Evolutionary conservation across 2,888 invertebrate genomes (phyloP).

Genomic region (Ypsolopha sequella): DNA sequence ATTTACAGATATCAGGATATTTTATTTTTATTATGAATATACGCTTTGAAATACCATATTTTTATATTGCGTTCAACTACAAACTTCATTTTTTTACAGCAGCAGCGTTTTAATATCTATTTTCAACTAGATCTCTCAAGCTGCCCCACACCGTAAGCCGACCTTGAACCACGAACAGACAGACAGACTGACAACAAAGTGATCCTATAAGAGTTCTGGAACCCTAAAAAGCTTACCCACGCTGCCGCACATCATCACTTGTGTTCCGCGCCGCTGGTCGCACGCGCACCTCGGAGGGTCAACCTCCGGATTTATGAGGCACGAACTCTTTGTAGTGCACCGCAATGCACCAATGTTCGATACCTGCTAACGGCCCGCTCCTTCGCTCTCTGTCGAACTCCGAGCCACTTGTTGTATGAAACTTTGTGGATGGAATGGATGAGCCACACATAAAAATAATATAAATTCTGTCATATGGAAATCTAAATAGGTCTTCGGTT

Average conservation of each 20-base stretch:
- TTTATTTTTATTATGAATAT: no score
- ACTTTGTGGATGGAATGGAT: slow-evolving; percentile 3
- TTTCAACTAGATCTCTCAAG: neutral
- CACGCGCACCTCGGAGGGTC: slow-evolving; percentile 30
- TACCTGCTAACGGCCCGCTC: slow-evolving; percentile 16
- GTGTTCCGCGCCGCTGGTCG: neutral
- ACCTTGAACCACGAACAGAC: no score
- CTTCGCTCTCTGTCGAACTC: slow-evolving; percentile 28
- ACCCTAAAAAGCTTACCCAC: neutral
- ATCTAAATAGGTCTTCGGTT: no score
- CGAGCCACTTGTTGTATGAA: slow-evolving; percentile 17
- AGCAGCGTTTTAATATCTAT: no score
- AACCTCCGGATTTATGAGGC: slow-evolving; percentile 47
- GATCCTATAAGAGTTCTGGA: neutral
- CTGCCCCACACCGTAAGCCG: neutral
- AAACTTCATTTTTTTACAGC: neutral
- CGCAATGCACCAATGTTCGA: slow-evolving; percentile 37
- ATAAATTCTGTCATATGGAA: no score
- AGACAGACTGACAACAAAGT: neutral
- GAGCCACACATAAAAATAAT: neutral
- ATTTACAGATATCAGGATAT: no score
- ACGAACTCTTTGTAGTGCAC: slow-evolving; percentile 52
- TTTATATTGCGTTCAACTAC: neutral
- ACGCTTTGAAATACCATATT: no score
- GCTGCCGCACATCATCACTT: neutral